phyloP scores from a whole-genome alignment of 2,888 invertebrate species.

The Thera obeliscata region DNA sequence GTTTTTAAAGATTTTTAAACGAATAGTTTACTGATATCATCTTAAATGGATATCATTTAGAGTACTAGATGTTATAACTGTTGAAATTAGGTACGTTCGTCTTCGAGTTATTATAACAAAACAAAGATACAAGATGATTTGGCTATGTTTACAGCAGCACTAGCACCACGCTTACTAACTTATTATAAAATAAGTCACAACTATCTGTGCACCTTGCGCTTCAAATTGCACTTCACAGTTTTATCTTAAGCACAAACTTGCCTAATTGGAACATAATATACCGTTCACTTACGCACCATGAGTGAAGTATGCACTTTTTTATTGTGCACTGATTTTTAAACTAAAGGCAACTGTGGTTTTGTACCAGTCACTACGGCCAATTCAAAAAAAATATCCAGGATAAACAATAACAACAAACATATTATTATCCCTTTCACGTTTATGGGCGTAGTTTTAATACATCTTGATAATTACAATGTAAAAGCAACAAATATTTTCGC shows the following conservation, averaged over 20 bases:
- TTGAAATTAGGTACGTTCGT: not conserved
- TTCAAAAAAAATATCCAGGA: not conserved
- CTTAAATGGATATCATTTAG: not conserved
- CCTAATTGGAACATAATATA: conserved; percentile 5
- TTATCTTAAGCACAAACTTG: conserved; percentile 11
- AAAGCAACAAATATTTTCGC: too few relatives aligned
- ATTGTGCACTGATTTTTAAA: not conserved
- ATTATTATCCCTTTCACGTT: too few relatives aligned
- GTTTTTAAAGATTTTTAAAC: not conserved
- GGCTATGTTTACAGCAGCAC: conserved; percentile 14
- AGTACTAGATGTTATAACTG: not conserved
- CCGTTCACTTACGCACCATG: not conserved
- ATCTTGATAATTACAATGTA: too few relatives aligned
- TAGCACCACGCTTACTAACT: conserved; percentile 25
- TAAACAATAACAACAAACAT: too few relatives aligned
- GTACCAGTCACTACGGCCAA: not conserved
- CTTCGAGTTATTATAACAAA: not conserved
- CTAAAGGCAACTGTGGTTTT: not conserved
- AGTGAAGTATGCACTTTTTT: conserved; percentile 1
- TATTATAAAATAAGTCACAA: conserved; percentile 14
- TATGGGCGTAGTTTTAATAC: too few relatives aligned
- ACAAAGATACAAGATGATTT: conserved; percentile 16
- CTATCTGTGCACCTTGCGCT: conserved; percentile 24
- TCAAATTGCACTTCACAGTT: conserved; percentile 19
- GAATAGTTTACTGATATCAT: not conserved